phyloP scores from a whole-genome alignment of 2,888 invertebrate species.

The Drosophila yooni region DNA sequence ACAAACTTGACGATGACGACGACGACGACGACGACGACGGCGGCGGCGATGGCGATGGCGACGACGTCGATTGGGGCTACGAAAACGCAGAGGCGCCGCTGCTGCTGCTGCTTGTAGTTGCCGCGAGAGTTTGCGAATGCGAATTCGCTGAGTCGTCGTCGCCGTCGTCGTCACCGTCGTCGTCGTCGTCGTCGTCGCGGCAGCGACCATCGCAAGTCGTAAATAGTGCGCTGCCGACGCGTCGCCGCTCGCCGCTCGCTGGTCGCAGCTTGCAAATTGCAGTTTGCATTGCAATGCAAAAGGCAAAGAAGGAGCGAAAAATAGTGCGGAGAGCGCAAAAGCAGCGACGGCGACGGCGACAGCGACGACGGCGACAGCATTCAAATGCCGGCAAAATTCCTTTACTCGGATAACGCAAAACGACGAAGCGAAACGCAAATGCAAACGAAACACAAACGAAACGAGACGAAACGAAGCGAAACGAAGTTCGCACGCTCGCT shows the following conservation, averaged over 20 bases:
- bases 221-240: slow-evolving; percentile 61
- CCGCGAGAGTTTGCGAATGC: slow-evolving; percentile 67
- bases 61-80: slow-evolving; percentile 63
- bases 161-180: slow-evolving; percentile 29
- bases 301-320: slow-evolving; percentile 64
- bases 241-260: slow-evolving; percentile 35
- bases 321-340: slow-evolving; percentile 52
- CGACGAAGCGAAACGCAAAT: slow-evolving; percentile 21
- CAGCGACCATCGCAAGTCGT: slow-evolving; percentile 52
- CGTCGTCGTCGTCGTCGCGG: slow-evolving; percentile 30
- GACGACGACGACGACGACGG: slow-evolving; percentile 47
- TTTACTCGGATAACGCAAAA: slow-evolving; percentile 68
- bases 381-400: slow-evolving; percentile 76
- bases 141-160: slow-evolving; percentile 74
- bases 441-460: not conserved
- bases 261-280: slow-evolving; percentile 52
- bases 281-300: slow-evolving; percentile 57
- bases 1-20: slow-evolving; percentile 73
- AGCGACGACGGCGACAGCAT: slow-evolving; percentile 34
- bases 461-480: slow-evolving; percentile 18
- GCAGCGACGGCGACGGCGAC: slow-evolving; percentile 25
- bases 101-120: slow-evolving; percentile 32
- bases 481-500: slow-evolving; percentile 22
- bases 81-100: slow-evolving; percentile 55
- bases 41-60: slow-evolving; percentile 56